Conservation (phyloP, 2,113 vertebrate species). For the Gallinago media region DNA sequence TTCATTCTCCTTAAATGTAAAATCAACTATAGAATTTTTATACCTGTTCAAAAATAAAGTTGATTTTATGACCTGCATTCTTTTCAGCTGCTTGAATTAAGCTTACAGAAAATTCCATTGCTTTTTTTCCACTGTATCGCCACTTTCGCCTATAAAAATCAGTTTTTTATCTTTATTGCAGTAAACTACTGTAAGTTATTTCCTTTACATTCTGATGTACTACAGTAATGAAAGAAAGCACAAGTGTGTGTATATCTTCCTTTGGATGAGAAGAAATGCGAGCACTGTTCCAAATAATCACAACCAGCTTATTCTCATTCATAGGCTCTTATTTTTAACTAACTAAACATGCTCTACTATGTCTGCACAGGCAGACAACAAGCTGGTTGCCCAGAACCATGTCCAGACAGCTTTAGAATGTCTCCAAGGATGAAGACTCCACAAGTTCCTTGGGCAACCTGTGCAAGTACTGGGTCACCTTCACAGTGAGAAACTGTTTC, state of each 20-base stretch:
- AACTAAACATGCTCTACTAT: not conserved
- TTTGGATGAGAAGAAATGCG: not conserved
- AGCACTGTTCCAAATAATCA: not conserved
- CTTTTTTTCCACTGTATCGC: not conserved
- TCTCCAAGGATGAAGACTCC: not conserved
- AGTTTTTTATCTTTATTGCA: not conserved
- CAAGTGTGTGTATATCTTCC: not conserved
- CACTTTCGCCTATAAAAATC: constrained; percentile 33
- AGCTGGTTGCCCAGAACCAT: accelerated
- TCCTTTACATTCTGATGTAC: not conserved
- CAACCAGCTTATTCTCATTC: not conserved
- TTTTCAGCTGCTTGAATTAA: constrained; percentile 37
- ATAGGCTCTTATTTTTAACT: not conserved
- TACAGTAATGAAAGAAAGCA: not conserved
- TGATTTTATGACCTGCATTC: constrained; percentile 26
- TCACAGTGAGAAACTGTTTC: not conserved
- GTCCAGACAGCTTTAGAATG: not conserved
- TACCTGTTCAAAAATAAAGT: constrained; percentile 49
- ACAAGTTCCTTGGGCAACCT: not conserved
- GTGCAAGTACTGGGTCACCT: not conserved
- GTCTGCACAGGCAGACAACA: not conserved
- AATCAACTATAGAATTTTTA: constrained; percentile 29
- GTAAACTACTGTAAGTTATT: constrained; percentile 28
- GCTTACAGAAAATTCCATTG: constrained; percentile 22
- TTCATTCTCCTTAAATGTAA: constrained; percentile 38